phyloP scores from a whole-genome alignment of 2,113 vertebrate species.

The Oreochromis aureus region DNA sequence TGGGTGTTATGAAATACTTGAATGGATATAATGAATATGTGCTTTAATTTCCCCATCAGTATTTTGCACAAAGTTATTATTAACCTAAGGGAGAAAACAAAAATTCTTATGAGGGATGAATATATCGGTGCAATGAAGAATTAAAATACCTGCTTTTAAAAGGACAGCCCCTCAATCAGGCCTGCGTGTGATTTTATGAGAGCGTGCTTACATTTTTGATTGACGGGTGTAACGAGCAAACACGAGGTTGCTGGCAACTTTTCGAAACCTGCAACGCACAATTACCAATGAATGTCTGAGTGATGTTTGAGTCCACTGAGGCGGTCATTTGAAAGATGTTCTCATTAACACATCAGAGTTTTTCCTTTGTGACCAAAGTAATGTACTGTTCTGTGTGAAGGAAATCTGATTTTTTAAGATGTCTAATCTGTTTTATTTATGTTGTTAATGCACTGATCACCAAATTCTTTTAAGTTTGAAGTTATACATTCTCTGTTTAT shows the following conservation, averaged over 20 bases:
- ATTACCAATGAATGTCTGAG: not conserved
- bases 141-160: not conserved
- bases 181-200: not conserved
- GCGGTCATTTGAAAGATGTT: not conserved
- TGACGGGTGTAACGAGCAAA: not conserved
- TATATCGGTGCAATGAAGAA: not conserved
- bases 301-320: not conserved
- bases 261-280: not conserved
- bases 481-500: constrained; percentile 9
- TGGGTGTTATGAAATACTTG: constrained; percentile 21
- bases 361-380: constrained; percentile 61
- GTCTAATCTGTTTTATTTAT: constrained; percentile 25
- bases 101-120: not conserved
- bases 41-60: constrained; percentile 11
- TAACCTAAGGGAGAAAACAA: not conserved
- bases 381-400: constrained; percentile 33
- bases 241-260: constrained; percentile 30
- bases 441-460: constrained; percentile 7
- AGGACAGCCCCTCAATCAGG: not conserved
- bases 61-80: constrained; percentile 32
- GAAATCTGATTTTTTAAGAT: not conserved
- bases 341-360: constrained; percentile 15
- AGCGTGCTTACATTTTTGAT: not conserved
- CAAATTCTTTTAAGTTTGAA: not conserved
- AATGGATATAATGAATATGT: constrained; percentile 11